These are phyloP conservation scores for Merodon equestris DNA, from an alignment of 2,888 invertebrate genomes.

Conservation along the genomic window DNA sequence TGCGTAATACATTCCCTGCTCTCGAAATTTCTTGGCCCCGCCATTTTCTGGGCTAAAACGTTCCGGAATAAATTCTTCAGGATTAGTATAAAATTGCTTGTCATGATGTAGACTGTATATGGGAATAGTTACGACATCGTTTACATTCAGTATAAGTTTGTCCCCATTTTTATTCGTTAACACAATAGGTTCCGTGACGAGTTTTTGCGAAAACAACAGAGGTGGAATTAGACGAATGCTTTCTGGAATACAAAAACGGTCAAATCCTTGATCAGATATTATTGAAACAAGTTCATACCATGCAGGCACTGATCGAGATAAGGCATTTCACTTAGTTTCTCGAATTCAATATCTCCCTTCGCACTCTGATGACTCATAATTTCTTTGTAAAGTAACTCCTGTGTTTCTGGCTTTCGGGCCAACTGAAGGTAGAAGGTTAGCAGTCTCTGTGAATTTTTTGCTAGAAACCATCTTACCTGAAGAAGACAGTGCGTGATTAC, in stretches of 20 bases:
- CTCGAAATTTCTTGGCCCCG: slow-evolving; percentile 73
- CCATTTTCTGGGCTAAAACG: slow-evolving; percentile 74
- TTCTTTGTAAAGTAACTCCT: background rate
- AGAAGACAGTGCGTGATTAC: slow-evolving; percentile 73
- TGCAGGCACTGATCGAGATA: background rate
- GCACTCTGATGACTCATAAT: background rate
- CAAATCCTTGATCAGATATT: background rate
- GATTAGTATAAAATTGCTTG: slow-evolving; percentile 73
- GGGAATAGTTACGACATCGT: slow-evolving; percentile 74
- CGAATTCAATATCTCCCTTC: background rate
- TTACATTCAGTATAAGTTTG: slow-evolving; percentile 70
- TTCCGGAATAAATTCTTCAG: slow-evolving; percentile 75
- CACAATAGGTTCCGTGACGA: slow-evolving; percentile 73
- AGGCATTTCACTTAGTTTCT: background rate
- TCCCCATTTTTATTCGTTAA: slow-evolving; percentile 71
- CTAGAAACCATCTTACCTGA: slow-evolving; percentile 64
- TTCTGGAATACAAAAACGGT: background rate
- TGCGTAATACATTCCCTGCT: slow-evolving; percentile 75
- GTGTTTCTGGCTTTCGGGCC: background rate
- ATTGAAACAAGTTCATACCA: background rate
- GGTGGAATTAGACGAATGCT: slow-evolving; percentile 1
- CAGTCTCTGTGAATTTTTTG: background rate
- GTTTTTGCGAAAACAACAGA: slow-evolving; percentile 64
- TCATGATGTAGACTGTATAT: slow-evolving; percentile 75
- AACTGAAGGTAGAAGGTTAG: background rate